Percentiles rank a stretch among this genome's conserved stretches.
These are phyloP conservation scores for Microctonus brassicae DNA, from an alignment of 2,888 invertebrate genomes.

Conservation along the genomic window DNA sequence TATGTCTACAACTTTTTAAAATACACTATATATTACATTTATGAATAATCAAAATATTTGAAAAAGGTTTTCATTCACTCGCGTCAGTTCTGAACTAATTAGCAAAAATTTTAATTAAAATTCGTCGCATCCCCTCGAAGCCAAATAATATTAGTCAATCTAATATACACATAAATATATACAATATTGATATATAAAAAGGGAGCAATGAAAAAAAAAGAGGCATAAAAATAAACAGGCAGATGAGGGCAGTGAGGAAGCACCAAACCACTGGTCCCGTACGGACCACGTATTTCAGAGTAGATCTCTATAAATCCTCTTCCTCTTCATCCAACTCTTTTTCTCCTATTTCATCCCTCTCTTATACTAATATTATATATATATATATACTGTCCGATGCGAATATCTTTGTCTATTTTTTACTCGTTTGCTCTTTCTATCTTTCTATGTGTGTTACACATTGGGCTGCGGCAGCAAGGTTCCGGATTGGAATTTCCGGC, in stretches of 20 bases:
- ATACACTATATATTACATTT: too few relatives aligned
- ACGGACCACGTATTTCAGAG: conserved; percentile 45
- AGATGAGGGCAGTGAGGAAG: neutral
- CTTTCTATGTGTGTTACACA: neutral
- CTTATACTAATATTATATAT: conserved; percentile 13
- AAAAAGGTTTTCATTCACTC: neutral
- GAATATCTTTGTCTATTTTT: conserved; percentile 24
- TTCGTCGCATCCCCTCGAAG: neutral
- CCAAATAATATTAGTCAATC: too few relatives aligned
- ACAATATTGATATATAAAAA: neutral
- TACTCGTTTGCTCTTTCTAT: neutral
- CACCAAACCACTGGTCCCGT: conserved; percentile 22
- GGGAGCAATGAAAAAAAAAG: conserved; percentile 23
- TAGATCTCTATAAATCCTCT: conserved; percentile 55
- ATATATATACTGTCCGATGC: conserved; percentile 28
- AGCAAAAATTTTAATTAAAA: conserved; percentile 45
- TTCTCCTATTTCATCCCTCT: conserved; percentile 38
- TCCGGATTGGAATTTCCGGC: conserved; percentile 61
- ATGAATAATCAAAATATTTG: neutral
- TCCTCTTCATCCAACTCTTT: conserved; percentile 30
- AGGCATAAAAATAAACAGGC: neutral
- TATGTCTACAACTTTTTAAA: too few relatives aligned
- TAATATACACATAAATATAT: neutral
- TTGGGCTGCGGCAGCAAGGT: conserved; percentile 44
- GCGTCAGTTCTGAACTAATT: conserved; percentile 21